Base-by-base conservation (phyloP, 2,888 invertebrate species). In the Hemistola chrysoprasaria region DNA sequence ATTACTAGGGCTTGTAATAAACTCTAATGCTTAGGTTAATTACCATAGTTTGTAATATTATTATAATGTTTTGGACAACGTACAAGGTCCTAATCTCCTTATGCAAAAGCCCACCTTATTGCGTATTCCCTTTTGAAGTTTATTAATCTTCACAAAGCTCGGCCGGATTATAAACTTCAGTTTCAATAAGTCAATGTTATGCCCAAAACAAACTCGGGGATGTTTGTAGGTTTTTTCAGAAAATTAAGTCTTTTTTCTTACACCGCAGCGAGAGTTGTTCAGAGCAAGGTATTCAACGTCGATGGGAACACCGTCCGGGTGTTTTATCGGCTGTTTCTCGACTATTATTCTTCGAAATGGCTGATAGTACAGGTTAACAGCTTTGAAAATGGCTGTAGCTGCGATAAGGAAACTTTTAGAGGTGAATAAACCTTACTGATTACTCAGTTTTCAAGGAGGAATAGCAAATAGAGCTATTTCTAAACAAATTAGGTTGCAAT, bases 311-410 rank as follows among this genome's bases (percentile, higher is more conserved):
- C 16, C 47, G 39, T 53, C 52, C 49, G 41, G 37, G 47, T 38
- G 53, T 52, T 63, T 57, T 57, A 48, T 50, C 30, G 50, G 50
- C 56, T 59, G 56, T 64, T 65, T 56, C 57, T 42, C 29, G 44
- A 53, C 41, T 46, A 61, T 67, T 65, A 62, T 56, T 68, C 63
- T 67, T 53, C 42, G 37, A 47, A 67, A 69, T 67, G 53, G 62
- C 56, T 57, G 50, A 56, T 59, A 60, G 59, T 49, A 53, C 44
- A 35, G 44, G 44, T 47, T 41, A 47, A 44, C 24, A 36, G 38
- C 40, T 40, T 24, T 16, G 37, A 31, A 32, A 42, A 54, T 44
- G 27, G 33, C 32, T 41, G 34, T 48, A 41, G 32, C 35, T 25
- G 35, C 23, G 35, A 47, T 34, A 35, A 29, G 35, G 27, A 43